These are phyloP conservation scores for Epizoanthus scotinus DNA, from an alignment of 92 coral and sea anemone species.

Conservation along the genomic window DNA sequence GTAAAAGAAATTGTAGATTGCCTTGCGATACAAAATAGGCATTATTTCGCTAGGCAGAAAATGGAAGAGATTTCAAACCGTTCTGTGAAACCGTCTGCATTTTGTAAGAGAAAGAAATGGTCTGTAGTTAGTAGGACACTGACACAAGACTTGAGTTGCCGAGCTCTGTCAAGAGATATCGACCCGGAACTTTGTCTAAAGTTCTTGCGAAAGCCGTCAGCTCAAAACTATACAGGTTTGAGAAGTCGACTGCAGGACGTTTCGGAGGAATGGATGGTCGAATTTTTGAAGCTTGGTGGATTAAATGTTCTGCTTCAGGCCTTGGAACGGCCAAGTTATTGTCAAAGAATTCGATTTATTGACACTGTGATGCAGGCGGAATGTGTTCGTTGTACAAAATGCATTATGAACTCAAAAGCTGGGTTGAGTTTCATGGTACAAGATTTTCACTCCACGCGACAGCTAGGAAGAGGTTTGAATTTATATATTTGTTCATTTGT, in stretches of 20 bases:
- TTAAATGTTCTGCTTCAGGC: constrained; percentile 36
- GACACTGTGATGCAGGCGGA: constrained; percentile 41
- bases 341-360: constrained; percentile 15
- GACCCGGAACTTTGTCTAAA: constrained; percentile 29
- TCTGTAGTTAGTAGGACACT: background rate
- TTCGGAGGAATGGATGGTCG: constrained; percentile 35
- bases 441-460: constrained; percentile 40
- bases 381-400: constrained; percentile 40
- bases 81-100: background rate
- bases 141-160: background rate
- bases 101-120: constrained; percentile 15
- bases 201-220: constrained; percentile 35
- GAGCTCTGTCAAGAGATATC: background rate
- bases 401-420: constrained; percentile 45
- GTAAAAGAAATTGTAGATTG: no score
- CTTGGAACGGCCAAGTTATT: constrained; percentile 25
- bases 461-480: constrained; percentile 48
- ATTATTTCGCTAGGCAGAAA: no score
- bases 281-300: constrained; percentile 45
- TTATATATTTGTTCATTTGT: background rate
- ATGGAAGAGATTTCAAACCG: constrained; percentile 1
- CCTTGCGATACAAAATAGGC: no score
- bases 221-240: constrained; percentile 36
- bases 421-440: constrained; percentile 41
- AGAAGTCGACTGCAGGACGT: constrained; percentile 34